Base-by-base conservation (phyloP, 2,797 vertebrate species). In the Poecilia velifera region DNA sequence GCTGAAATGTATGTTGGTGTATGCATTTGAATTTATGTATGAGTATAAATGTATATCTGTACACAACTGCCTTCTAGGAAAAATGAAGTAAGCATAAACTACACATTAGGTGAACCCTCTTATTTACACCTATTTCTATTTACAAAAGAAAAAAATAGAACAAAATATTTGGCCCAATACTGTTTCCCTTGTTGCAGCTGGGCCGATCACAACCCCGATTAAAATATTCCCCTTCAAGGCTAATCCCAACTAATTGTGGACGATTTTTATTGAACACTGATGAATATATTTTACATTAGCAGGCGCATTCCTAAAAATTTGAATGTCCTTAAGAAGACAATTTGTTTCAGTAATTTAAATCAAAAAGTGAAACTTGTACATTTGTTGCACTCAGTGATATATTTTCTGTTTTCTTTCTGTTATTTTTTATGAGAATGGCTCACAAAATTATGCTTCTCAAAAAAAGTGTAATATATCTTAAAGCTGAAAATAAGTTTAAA, bases 1-100 rank as follows among this genome's bases (percentile, higher is more conserved):
- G 87, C 89, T 80, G 47, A n/a, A 75, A 39, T 72, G 36, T 81
- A 16, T 81, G 74, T 84, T 66, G 43, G 46, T 66, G 49, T 68
- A 13, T 79, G 12, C 80, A 10, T 34, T n/a, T 57, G 28, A 41
- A 41, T 82, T 16, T 31, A 1, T 59, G 43, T 6, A 31, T 74
- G 62, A 62, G 39, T 68, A 3, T 70, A 59, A 81, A 71, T 45
- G 34, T 55, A 57, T 66, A 28, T 70, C 1, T 45, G 14, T 31
- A n/a, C 34, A 53, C 34, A 25, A 14, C 22, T 70, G n/a, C 51
- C 14, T 12, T 9, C 14, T 51, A 31, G 72, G 47, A 76, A 70
- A 51, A 51, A 6, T 57, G 25, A 5, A 31, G 43, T 76, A 70
- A 59, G 4, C 20, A 31, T 71, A 0, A 78, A 71, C 43, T 25